Conservation (phyloP, 2,797 vertebrate genomes). For the Typhlichthys subterraneus region DNA sequence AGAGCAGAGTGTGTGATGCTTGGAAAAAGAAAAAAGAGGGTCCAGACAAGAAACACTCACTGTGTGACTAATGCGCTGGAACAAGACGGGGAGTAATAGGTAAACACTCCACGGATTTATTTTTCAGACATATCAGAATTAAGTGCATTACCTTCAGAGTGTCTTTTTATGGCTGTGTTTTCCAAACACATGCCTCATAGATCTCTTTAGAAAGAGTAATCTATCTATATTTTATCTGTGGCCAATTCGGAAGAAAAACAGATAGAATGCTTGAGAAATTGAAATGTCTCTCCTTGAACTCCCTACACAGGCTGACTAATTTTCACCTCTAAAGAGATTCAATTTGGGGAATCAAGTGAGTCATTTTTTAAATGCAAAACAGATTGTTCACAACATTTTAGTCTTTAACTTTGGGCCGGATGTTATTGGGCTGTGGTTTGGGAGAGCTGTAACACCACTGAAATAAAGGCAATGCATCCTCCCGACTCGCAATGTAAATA, state of each 20-base stretch:
- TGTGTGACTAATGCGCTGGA: not conserved
- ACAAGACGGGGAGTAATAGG: not conserved
- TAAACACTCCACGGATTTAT: slow-evolving; percentile 4
- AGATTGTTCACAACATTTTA: too few species aligned
- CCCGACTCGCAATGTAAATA: slow-evolving; percentile 51
- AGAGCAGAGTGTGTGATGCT: too few species aligned
- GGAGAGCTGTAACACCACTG: slow-evolving; percentile 19
- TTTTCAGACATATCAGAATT: not conserved
- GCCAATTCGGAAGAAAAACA: not conserved
- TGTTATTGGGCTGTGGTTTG: slow-evolving; percentile 36
- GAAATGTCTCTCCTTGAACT: not conserved
- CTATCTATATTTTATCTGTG: not conserved
- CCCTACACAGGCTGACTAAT: slow-evolving; percentile 9
- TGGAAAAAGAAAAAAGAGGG: too few species aligned
- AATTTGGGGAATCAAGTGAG: not conserved
- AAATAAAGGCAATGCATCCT: slow-evolving; percentile 39
- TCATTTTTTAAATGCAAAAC: too few species aligned
- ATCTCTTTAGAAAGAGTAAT: not conserved
- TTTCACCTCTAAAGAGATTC: not conserved
- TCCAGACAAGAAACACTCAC: not conserved
- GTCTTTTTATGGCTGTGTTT: not conserved
- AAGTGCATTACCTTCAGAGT: not conserved
- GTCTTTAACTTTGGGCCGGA: too few species aligned
- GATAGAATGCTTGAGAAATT: not conserved
- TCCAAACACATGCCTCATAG: not conserved